Evolutionary conservation across 2,797 vertebrate species (phyloP).

Genomic region (Hafferia zeledoni): DNA sequence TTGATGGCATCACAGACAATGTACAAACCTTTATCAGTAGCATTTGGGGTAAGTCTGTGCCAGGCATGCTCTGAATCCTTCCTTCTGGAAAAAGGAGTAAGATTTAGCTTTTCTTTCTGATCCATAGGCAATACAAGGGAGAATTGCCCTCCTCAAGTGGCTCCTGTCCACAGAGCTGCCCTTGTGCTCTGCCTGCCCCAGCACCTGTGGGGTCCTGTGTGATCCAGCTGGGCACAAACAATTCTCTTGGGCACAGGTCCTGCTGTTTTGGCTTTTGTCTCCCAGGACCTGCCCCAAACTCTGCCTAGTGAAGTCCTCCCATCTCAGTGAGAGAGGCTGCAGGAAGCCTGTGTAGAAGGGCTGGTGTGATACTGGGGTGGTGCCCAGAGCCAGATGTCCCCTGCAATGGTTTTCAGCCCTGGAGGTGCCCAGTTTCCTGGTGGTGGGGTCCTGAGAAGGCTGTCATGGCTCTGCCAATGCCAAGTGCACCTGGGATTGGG

Average conservation of each 20-base stretch:
- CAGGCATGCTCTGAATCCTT: not conserved
- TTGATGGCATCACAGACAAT: not conserved
- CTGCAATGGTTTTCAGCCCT: not conserved
- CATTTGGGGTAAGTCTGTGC: not conserved
- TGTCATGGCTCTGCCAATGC: not conserved
- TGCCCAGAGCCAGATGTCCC: not conserved
- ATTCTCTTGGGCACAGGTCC: not conserved
- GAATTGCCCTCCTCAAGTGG: accelerated
- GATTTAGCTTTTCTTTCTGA: not conserved
- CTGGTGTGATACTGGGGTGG: accelerated
- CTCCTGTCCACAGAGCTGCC: not conserved
- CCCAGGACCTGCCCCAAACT: not conserved
- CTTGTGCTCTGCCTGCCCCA: accelerated
- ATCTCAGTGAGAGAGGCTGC: accelerated
- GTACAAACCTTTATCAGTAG: not conserved
- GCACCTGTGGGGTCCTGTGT: not conserved
- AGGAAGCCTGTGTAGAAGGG: not conserved
- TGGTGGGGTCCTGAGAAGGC: not conserved
- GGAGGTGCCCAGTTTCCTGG: not conserved
- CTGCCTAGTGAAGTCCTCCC: not conserved
- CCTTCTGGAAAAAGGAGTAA: not conserved
- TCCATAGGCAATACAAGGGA: not conserved
- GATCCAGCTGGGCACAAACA: not conserved
- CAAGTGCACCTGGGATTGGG: accelerated
- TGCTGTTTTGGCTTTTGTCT: not conserved